Base-by-base conservation (phyloP, 2,888 invertebrate genomes). In the Julus scanicus region DNA sequence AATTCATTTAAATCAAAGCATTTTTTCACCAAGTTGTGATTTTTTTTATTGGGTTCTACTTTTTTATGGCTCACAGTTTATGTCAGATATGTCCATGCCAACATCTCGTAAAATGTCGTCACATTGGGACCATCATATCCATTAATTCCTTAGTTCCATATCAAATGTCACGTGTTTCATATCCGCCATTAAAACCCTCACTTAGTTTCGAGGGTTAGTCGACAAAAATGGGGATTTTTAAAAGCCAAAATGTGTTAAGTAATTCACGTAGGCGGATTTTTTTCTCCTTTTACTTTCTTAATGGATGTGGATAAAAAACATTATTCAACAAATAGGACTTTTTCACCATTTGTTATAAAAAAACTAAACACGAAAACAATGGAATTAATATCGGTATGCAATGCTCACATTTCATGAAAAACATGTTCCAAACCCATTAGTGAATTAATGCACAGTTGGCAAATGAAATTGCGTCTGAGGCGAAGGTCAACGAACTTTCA, bases 141-240 rank as follows among this genome's bases (percentile, higher is more conserved):
- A n/a, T n/a, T n/a, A n/a, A n/a, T n/a, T n/a, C n/a, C n/a, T n/a
- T n/a, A n/a, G n/a, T n/a, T n/a, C n/a, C n/a, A n/a, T n/a, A n/a
- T n/a, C n/a, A 48, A 48, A 48, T 9, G 48, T 48, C 6, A 48
- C 48, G 48, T 48, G 6, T 5, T 48, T 48, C 48, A n/a, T n/a
- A n/a, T 48, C 48, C 48, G 48, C 48, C 48, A 48, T 8, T 48
- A 48, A 48, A 48, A 48, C 6, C 6, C 6, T 48, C 5, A 29
- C 20, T 29, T 71, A 71, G 9, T 13, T 53, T 53, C 15, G 71
- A 48, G 71, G 11, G 71, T 71, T 71, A 71, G 29, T 71, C 71
- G 71, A 71, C 71, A 71, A 71, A 63, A 71, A 29, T 57, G n/a
- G n/a, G 71, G 20, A 29, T 71, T 17, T 71, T 71, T 71, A 71